Evolutionary conservation across 1,140 invertebrate genomes (phyloP), one percentile per base, ranked within the genome.

Genomic region (Drosophila sproati): DNA sequence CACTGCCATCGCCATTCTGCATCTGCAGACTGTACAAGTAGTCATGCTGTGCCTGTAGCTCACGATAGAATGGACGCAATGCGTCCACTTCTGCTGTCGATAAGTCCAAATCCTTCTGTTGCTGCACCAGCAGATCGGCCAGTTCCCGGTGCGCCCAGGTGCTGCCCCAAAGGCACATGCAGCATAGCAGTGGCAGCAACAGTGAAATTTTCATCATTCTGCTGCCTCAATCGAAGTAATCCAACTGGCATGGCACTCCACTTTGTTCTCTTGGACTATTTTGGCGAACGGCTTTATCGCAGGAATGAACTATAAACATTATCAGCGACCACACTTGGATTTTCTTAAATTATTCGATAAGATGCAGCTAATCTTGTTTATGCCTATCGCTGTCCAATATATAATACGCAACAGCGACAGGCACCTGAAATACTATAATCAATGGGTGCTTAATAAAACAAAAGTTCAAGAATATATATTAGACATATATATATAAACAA

Each of bases 31-130:
- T 77, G 20, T 72, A 70, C 12, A 92, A 39, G 29, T 80, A 91
- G 50, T 92, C 77, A 48, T 82, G 78, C 39, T 92, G 91, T 2
- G 48, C 32, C 56, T 92, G 91, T 20, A 92, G 59, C 34, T 92
- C 87, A 0, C 55, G 41, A 54, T 77, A 92, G 1, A 92, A 51
- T 2, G 91, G 91, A 54, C 76, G 73, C 60, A 92, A 28, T 0
- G 77, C 78, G 28, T 77, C 76, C 35, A 80, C 70, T 56, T 92
- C 91, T 3, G 69, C 63, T 10, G 7, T 47, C 10, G 74, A 79
- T n/a, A 92, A 50, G 10, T 61, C 51, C 47, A 88, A 72, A 8
- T 91, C 80, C 47, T 55, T 50, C n/a, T 60, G 34, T 3, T 80
- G 69, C 7, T 89, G 62, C 45, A 55, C 55, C 45, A 92, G 56